Evolutionary conservation across 2,888 invertebrate genomes (phyloP).

Genomic region (Acanthosepion pharaonis): DNA sequence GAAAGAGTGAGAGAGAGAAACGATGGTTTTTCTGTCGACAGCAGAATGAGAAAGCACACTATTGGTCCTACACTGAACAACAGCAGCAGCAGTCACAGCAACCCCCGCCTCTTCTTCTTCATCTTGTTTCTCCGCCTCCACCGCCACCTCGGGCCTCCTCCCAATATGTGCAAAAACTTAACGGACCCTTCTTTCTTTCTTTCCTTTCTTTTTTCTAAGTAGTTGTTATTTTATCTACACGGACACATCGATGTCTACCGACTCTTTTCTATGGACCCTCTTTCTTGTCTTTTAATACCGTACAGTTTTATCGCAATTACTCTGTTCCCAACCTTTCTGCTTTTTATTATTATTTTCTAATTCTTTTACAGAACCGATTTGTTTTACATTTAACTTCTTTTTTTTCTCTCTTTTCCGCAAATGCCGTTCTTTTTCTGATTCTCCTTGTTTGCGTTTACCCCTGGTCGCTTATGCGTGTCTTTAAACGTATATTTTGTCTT

Average conservation of each 20-base stretch:
- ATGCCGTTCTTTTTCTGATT: background rate
- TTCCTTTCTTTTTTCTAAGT: background rate
- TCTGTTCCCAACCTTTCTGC: background rate
- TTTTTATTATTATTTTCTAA: background rate
- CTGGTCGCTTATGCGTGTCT: background rate
- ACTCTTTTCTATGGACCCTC: background rate
- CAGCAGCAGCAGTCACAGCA: background rate
- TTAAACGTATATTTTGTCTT: accelerated
- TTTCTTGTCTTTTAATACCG: background rate
- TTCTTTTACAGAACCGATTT: background rate
- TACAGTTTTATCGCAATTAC: background rate
- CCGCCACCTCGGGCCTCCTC: background rate
- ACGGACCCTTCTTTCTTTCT: background rate
- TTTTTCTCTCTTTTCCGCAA: background rate
- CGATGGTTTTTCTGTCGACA: background rate
- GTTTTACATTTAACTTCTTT: too few relatives aligned
- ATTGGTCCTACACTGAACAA: background rate
- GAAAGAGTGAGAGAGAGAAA: too few relatives aligned
- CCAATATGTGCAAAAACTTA: background rate
- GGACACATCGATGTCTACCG: background rate
- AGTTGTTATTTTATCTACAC: background rate
- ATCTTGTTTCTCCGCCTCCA: background rate
- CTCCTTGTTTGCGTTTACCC: background rate
- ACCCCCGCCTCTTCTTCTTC: slow-evolving; percentile 4
- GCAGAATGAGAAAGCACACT: background rate